Evolutionary conservation across 2,888 invertebrate species (phyloP).

Genomic region (Schizotus pectinicornis): DNA sequence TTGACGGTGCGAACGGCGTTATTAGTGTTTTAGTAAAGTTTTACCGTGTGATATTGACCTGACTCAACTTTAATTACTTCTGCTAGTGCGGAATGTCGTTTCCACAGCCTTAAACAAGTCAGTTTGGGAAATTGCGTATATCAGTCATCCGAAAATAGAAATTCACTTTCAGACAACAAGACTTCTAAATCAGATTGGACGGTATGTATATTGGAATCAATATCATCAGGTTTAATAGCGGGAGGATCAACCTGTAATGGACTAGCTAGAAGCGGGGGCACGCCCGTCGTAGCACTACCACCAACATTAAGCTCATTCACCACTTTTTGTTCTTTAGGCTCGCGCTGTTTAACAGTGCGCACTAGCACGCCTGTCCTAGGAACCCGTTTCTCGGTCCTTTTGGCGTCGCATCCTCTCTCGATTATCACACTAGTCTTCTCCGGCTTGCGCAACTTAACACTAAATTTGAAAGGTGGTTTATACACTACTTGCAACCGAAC

Average conservation of each 20-base stretch:
- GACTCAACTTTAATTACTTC: constrained; percentile 28
- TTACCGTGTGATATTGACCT: constrained; percentile 2
- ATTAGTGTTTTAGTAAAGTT: constrained; percentile 9
- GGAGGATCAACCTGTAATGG: constrained; percentile 34
- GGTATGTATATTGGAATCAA: constrained; percentile 66
- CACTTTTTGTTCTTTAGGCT: constrained; percentile 7
- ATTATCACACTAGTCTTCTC: constrained; percentile 70
- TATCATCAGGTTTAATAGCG: constrained; percentile 49
- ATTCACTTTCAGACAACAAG: constrained; percentile 65
- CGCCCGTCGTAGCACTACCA: constrained; percentile 45
- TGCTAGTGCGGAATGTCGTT: constrained; percentile 47
- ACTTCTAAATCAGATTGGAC: constrained; percentile 69
- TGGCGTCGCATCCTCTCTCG: constrained; percentile 63
- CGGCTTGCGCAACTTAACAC: constrained; percentile 76
- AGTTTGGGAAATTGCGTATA: constrained; percentile 31
- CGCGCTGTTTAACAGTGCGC: constrained; percentile 51
- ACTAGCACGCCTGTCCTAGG: constrained; percentile 61
- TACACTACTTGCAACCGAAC: constrained; percentile 84
- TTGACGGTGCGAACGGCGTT: no score
- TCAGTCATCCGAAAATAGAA: constrained; percentile 62
- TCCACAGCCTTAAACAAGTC: constrained; percentile 33
- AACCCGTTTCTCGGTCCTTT: constrained; percentile 36
- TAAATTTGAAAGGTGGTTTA: constrained; percentile 87
- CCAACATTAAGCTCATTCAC: constrained; percentile 29
- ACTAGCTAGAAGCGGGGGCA: constrained; percentile 31